These are phyloP conservation scores for Haemorhous mexicanus DNA, from an alignment of 2,113 vertebrate genomes.

Conservation along the genomic window DNA sequence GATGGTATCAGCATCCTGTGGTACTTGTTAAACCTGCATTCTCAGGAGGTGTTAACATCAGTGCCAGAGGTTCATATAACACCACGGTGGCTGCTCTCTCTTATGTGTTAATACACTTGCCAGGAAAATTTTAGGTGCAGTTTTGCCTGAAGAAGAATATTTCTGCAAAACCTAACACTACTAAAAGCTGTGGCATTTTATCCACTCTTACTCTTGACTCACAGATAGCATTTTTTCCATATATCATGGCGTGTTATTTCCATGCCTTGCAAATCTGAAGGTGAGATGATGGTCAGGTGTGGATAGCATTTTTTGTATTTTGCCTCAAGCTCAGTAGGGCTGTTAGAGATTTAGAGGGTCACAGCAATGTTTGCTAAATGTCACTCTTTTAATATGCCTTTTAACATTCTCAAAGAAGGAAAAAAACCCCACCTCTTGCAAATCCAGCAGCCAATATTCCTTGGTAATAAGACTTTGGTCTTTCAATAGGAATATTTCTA, in stretches of 20 bases:
- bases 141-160: not conserved
- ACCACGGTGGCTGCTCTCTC: not conserved
- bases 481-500: not conserved
- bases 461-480: not conserved
- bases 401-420: not conserved
- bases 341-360: not conserved
- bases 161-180: not conserved
- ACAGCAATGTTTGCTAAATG: not conserved
- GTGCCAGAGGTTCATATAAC: not conserved
- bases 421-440: fast-evolving
- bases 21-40: not conserved
- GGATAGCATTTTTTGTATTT: not conserved
- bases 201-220: not conserved
- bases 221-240: not conserved
- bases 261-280: not conserved
- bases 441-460: not conserved
- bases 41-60: not conserved
- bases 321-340: not conserved
- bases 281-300: not conserved
- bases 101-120: not conserved
- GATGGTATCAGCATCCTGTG: not conserved
- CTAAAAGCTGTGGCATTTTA: not conserved
- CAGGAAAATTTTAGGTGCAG: not conserved
- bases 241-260: not conserved
- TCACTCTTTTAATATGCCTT: not conserved